Evolutionary conservation across 2,888 invertebrate genomes (phyloP).

Genomic region (Drosophila mulleri): DNA sequence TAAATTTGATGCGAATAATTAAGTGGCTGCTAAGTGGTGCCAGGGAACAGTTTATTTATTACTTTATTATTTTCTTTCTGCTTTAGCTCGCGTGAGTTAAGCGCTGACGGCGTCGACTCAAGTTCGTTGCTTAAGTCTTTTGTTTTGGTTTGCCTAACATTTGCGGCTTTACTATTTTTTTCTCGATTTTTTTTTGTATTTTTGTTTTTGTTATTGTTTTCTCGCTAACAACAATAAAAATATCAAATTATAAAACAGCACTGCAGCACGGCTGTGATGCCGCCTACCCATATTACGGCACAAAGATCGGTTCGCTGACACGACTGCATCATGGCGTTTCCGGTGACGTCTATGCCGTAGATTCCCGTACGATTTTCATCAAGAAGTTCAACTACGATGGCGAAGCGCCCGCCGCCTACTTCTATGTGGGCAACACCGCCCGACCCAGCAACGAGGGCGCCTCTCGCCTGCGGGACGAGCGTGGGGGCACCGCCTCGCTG

Average conservation of each 20-base stretch:
- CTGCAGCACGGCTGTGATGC: slow-evolving; percentile 70
- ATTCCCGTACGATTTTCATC: slow-evolving; percentile 93
- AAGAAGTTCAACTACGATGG: slow-evolving; percentile 96
- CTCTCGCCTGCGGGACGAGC: slow-evolving; percentile 92
- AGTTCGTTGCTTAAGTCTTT: slow-evolving; percentile 82
- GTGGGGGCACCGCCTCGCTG: slow-evolving; percentile 91
- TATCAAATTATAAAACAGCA: slow-evolving; percentile 47
- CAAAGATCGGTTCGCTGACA: slow-evolving; percentile 91
- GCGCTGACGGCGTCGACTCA: slow-evolving; percentile 35
- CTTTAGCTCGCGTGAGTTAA: slow-evolving; percentile 31
- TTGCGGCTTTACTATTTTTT: slow-evolving; percentile 7
- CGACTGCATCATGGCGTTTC: slow-evolving; percentile 93
- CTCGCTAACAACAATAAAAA: slow-evolving; percentile 11
- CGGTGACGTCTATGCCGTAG: slow-evolving; percentile 94
- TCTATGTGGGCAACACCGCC: slow-evolving; percentile 92
- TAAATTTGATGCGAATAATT: slow-evolving; percentile 60
- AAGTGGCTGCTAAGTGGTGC: slow-evolving; percentile 58
- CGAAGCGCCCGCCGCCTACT: slow-evolving; percentile 96
- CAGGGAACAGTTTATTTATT: slow-evolving; percentile 61
- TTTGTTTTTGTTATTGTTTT: slow-evolving; percentile 28
- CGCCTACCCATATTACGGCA: slow-evolving; percentile 89
- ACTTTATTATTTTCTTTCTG: slow-evolving; percentile 46
- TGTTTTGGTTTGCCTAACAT: slow-evolving; percentile 60
- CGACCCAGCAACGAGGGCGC: slow-evolving; percentile 89
- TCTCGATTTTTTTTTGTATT: background rate